These are phyloP conservation scores for Fistularia commersonii DNA, from an alignment of 2,797 vertebrate genomes.

Conservation along the genomic window DNA sequence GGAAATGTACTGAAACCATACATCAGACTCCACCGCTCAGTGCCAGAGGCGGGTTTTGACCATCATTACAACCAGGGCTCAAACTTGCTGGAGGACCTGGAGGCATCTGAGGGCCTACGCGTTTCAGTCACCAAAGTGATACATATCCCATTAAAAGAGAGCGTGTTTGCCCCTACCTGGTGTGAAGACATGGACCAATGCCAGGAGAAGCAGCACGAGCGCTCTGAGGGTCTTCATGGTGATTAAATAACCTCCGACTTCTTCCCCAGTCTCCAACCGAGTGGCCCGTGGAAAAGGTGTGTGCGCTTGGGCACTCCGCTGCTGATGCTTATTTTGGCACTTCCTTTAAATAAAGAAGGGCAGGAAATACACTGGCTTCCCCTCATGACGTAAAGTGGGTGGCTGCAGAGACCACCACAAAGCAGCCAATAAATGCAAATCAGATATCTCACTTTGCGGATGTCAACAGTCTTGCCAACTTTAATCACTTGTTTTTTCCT, in stretches of 20 bases:
- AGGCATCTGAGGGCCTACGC: background rate
- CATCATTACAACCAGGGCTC: too few relatives aligned
- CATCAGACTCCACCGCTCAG: too few relatives aligned
- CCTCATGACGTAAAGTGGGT: slow-evolving; percentile 76
- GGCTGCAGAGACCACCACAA: slow-evolving; percentile 40
- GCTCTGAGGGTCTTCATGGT: slow-evolving; percentile 72
- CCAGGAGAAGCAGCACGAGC: slow-evolving; percentile 53
- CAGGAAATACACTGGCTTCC: slow-evolving; percentile 85
- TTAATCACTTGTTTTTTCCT: too few relatives aligned
- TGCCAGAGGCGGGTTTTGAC: too few relatives aligned
- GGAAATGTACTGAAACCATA: too few relatives aligned
- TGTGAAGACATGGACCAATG: slow-evolving; percentile 13
- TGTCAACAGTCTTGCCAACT: too few relatives aligned
- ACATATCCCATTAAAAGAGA: background rate
- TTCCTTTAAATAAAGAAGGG: slow-evolving; percentile 84
- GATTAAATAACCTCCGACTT: slow-evolving; percentile 24
- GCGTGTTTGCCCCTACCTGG: slow-evolving; percentile 48
- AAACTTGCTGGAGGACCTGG: background rate
- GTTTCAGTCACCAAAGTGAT: background rate
- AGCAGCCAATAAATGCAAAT: slow-evolving; percentile 4
- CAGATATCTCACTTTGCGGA: too few relatives aligned
- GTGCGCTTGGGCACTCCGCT: slow-evolving; percentile 41
- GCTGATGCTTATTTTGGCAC: slow-evolving; percentile 84
- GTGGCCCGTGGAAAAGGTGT: slow-evolving; percentile 77
- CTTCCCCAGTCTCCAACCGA: slow-evolving; percentile 35